A percentile compares a stretch with the other conserved stretches of the same genome.
Conservation (phyloP, 2,888 invertebrate genomes). For the Ectemnius cavifrons region DNA sequence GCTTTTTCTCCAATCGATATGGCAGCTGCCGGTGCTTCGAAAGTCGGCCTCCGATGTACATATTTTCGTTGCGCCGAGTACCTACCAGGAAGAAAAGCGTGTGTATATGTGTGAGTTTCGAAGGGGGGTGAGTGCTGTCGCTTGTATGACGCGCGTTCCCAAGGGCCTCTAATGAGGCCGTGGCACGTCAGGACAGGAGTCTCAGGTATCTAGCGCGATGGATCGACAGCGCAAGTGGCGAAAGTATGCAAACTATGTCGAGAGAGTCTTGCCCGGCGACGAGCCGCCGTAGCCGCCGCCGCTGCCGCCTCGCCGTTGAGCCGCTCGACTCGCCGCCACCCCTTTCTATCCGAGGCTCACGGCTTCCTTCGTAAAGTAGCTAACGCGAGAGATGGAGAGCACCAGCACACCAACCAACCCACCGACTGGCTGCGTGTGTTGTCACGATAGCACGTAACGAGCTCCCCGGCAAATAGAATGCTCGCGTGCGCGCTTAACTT, state of each 20-base stretch:
- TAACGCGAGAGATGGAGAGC: too few relatives aligned
- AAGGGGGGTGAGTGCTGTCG: conserved; percentile 26
- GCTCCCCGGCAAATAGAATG: not conserved
- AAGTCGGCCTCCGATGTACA: conserved; percentile 12
- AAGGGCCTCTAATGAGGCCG: conserved; percentile 59
- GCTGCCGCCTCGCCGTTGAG: not conserved
- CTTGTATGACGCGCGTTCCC: conserved; percentile 49
- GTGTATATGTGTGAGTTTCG: not conserved
- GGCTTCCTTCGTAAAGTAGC: too few relatives aligned
- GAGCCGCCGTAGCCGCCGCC: conserved; percentile 22
- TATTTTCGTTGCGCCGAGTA: conserved; percentile 15
- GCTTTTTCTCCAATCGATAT: conserved; percentile 9
- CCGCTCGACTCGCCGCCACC: too few relatives aligned
- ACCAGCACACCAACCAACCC: too few relatives aligned
- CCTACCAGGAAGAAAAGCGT: not conserved
- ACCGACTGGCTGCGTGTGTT: too few relatives aligned
- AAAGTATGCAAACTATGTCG: conserved; percentile 65
- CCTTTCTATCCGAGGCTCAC: too few relatives aligned
- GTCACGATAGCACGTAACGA: not conserved
- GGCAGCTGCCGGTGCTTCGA: conserved; percentile 23
- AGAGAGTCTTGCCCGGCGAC: conserved; percentile 41
- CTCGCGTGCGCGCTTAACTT: conserved; percentile 5
- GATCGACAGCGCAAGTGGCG: conserved; percentile 48
- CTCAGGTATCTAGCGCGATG: conserved; percentile 50
- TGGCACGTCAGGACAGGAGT: conserved; percentile 50